phyloP scores from a whole-genome alignment of 2,888 invertebrate genomes.

The Orchesellides sinensis region DNA sequence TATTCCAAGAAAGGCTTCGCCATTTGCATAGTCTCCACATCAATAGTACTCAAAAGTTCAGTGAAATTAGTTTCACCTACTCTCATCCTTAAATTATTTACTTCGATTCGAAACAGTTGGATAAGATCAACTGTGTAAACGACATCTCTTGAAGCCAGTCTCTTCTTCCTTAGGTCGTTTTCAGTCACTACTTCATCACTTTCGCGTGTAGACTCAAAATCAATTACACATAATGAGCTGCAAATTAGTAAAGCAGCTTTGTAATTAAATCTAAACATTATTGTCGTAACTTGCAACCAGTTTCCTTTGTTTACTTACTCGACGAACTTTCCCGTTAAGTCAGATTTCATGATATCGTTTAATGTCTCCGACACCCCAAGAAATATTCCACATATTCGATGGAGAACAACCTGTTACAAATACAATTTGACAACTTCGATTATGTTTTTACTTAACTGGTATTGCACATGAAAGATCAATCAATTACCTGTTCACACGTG shows the following conservation, averaged over 20 bases:
- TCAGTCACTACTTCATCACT: constrained; percentile 83
- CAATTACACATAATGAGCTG: constrained; percentile 74
- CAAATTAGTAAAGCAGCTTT: constrained; percentile 32
- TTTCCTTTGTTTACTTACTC: constrained; percentile 78
- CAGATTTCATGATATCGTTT: constrained; percentile 87
- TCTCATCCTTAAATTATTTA: constrained; percentile 84
- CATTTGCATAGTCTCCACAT: constrained; percentile 85
- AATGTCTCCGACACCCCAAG: constrained; percentile 86
- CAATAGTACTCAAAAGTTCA: constrained; percentile 85
- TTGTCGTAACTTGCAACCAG: neutral
- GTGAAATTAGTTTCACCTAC: constrained; percentile 88
- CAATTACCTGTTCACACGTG: constrained; percentile 75
- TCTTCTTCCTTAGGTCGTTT: constrained; percentile 85
- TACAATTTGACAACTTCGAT: no score
- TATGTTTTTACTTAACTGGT: no score
- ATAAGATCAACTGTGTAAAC: constrained; percentile 86
- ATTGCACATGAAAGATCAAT: no score
- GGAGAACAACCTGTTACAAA: constrained; percentile 83
- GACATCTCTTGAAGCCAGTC: constrained; percentile 85
- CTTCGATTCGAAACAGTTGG: constrained; percentile 78
- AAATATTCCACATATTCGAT: constrained; percentile 85
- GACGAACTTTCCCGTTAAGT: constrained; percentile 81
- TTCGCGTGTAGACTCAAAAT: constrained; percentile 76
- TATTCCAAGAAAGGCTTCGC: constrained; percentile 75
- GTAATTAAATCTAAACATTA: no score